Conservation (phyloP, 2,797 vertebrate species). For the Apogon hyalosoma region DNA sequence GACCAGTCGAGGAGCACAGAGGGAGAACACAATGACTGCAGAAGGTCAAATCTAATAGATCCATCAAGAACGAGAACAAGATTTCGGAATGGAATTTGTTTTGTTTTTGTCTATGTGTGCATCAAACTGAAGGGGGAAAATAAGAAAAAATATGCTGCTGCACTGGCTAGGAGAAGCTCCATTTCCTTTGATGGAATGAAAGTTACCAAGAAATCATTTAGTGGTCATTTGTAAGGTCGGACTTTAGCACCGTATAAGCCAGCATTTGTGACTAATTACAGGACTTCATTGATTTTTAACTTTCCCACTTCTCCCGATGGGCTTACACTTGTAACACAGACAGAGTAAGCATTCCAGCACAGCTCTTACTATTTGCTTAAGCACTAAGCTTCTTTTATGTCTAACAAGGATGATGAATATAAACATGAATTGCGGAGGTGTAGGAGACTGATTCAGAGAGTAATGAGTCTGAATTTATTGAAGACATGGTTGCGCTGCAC, state of each 20-base stretch:
- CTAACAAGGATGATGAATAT: slow-evolving; percentile 73
- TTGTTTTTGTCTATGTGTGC: slow-evolving; percentile 10
- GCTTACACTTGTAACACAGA: background rate
- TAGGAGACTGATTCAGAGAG: slow-evolving; percentile 57
- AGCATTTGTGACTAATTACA: slow-evolving; percentile 36
- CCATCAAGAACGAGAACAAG: slow-evolving; percentile 48
- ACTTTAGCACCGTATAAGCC: slow-evolving; percentile 11
- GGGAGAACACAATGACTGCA: slow-evolving; percentile 42
- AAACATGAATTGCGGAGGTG: slow-evolving; percentile 78
- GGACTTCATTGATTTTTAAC: slow-evolving; percentile 43
- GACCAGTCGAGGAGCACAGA: slow-evolving; percentile 46
- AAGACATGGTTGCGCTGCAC: slow-evolving; percentile 58
- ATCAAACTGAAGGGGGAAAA: slow-evolving; percentile 18
- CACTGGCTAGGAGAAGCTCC: slow-evolving; percentile 7
- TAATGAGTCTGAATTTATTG: slow-evolving; percentile 68
- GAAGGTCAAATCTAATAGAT: slow-evolving; percentile 72
- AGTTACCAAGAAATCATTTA: slow-evolving; percentile 14
- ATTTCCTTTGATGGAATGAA: slow-evolving; percentile 35
- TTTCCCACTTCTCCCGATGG: slow-evolving; percentile 15
- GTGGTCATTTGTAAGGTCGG: slow-evolving; percentile 12
- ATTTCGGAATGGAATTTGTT: slow-evolving; percentile 49
- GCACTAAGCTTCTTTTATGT: slow-evolving; percentile 58
- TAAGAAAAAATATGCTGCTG: slow-evolving; percentile 1
- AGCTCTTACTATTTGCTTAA: slow-evolving; percentile 56
- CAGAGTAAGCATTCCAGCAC: slow-evolving; percentile 34